These are phyloP conservation scores for Xanthorhoe spadicearia DNA, from an alignment of 2,888 invertebrate species.

Conservation along the genomic window DNA sequence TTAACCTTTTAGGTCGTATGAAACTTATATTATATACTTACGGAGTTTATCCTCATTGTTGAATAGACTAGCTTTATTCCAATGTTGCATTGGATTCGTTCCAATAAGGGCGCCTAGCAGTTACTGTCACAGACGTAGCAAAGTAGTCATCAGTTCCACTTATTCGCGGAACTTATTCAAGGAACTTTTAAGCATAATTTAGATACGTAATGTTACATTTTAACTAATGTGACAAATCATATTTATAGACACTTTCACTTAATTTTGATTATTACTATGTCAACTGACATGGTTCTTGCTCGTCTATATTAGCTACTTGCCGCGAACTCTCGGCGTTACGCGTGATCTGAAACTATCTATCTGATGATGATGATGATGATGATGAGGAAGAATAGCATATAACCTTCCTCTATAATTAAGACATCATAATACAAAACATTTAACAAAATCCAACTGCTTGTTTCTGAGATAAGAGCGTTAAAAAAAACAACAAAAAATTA, in stretches of 20 bases:
- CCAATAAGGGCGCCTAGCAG: conserved; percentile 47
- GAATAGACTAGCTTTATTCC: not conserved
- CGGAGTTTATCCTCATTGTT: no score
- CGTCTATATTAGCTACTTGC: conserved; percentile 35
- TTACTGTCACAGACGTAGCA: conserved; percentile 44
- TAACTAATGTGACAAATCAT: conserved; percentile 35
- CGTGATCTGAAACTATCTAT: no score
- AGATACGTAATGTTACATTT: no score
- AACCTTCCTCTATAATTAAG: no score
- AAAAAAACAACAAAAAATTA: no score
- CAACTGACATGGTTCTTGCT: conserved; percentile 41
- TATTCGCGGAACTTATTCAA: conserved; percentile 36
- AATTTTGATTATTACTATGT: conserved; percentile 39
- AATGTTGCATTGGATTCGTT: conserved; percentile 44
- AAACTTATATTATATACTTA: no score
- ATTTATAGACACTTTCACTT: conserved; percentile 41
- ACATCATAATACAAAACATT: no score
- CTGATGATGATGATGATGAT: no score
- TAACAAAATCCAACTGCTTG: no score
- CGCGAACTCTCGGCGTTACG: no score
- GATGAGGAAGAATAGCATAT: no score
- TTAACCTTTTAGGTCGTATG: not conserved
- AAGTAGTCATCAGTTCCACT: conserved; percentile 36
- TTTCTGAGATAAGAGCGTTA: no score
- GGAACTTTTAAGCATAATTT: conserved; percentile 31